A percentile compares a stretch with the other conserved stretches of the same genome.
These are phyloP conservation scores for Clarias magur DNA, from an alignment of 2,113 vertebrate species.

Conservation along the genomic window DNA sequence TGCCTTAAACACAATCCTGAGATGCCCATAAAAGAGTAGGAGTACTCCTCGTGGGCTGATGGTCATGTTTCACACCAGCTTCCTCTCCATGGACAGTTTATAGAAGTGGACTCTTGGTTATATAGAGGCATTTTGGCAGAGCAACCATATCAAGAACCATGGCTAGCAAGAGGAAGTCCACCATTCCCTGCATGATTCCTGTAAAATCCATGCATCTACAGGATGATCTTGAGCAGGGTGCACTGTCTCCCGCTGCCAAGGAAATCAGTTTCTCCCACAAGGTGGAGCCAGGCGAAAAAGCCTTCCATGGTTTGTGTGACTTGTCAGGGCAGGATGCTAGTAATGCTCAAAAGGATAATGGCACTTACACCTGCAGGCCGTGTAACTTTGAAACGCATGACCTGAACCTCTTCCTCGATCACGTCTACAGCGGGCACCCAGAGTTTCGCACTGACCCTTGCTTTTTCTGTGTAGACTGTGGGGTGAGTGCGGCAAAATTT, in stretches of 20 bases:
- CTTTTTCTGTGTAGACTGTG: constrained; percentile 84
- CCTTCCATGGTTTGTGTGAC: constrained; percentile 53
- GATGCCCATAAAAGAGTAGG: constrained; percentile 59
- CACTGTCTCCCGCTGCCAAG: constrained; percentile 60
- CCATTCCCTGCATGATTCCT: constrained; percentile 97
- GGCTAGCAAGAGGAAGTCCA: constrained; percentile 98
- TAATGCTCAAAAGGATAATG: constrained; percentile 65
- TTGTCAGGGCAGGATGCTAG: constrained; percentile 62
- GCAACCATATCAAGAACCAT: constrained; percentile 68
- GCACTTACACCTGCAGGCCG: constrained; percentile 83
- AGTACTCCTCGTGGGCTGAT: constrained; percentile 51
- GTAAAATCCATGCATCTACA: constrained; percentile 78
- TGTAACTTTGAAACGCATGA: constrained; percentile 90
- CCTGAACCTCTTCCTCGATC: constrained; percentile 85
- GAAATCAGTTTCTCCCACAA: constrained; percentile 50
- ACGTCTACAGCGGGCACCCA: constrained; percentile 86
- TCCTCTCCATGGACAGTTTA: constrained; percentile 66
- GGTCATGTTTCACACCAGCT: constrained; percentile 57
- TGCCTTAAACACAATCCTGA: constrained; percentile 36
- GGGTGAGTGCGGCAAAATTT: constrained; percentile 82
- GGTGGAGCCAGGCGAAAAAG: constrained; percentile 55
- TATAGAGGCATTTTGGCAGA: constrained; percentile 55
- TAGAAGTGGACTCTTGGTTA: constrained; percentile 59
- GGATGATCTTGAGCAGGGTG: constrained; percentile 73
- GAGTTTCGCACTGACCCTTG: constrained; percentile 87